Base-by-base conservation (phyloP, 1,140 invertebrate species). In the Macrocentrus cingulum region DNA sequence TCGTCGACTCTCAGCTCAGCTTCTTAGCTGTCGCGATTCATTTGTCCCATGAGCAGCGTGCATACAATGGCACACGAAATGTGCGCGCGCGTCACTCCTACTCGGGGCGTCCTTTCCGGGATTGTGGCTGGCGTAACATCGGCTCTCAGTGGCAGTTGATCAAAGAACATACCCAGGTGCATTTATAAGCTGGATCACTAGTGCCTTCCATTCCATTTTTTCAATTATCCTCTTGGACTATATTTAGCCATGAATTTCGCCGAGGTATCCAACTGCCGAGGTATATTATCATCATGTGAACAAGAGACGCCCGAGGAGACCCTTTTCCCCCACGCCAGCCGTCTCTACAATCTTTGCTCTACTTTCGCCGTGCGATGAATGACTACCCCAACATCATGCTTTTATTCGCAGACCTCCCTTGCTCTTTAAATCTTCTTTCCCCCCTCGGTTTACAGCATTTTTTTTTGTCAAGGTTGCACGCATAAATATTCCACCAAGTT, bases 321-420 rank as follows among this genome's bases (percentile, higher is more conserved):
- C 36, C 36, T 29, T 29, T 39, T 39, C 36, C 13, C 36, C 8
- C 8, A n/a, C 4, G 36, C 36, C 36, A n/a, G 8, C 36, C 9
- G 3, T 44, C 15, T 44, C 6, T 44, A 2, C 44, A 25, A 11
- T 20, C 16, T 20, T 16, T 36, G 39, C 15, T 54, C 39, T 19
- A 46, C 25, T 56, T 56, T 56, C n/a, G 7, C 32, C 25, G 15
- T n/a, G n/a, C 42, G 29, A 46, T 56, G 42, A 56, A 56, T 56
- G 53, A 56, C 42, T 56, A 46, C 53, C 53, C 29, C 41, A 46
- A 56, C 42, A 29, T 34, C 52, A 37, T 54, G 22, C n/a, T 19
- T 48, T 48, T 48, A 25, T 25, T 15, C 22, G 23, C 45, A 23
- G 23, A 20, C 18, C 36, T 25, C 29, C 36, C 23, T 32, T 4